A percentile compares a stretch with the other conserved stretches of the same genome.
Evolutionary conservation across 1,140 invertebrate species (phyloP).

Genomic region (Drosophila ohnishii): DNA sequence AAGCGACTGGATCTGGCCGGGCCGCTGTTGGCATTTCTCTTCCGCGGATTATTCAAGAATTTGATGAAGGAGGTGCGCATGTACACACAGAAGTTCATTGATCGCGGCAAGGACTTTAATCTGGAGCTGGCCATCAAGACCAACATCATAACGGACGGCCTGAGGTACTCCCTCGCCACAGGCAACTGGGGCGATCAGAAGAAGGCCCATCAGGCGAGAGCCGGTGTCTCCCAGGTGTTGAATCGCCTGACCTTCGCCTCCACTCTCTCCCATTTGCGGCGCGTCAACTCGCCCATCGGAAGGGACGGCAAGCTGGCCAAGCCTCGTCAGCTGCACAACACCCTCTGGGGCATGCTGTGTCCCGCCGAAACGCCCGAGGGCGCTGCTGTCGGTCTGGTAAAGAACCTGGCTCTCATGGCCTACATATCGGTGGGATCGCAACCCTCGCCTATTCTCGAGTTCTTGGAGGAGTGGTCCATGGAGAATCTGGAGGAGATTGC

Average conservation of each 20-base stretch:
- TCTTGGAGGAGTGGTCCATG: conserved; percentile 99
- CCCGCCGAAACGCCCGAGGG: conserved; percentile 99
- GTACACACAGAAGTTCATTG: conserved; percentile 99
- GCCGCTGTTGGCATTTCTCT: conserved; percentile 97
- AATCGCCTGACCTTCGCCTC: conserved; percentile 98
- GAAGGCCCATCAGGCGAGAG: conserved; percentile 98
- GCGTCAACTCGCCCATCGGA: conserved; percentile 99
- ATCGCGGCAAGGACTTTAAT: conserved; percentile 99
- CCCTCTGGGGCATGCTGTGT: conserved; percentile 99
- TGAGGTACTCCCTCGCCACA: conserved; percentile 98
- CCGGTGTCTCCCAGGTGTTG: conserved; percentile 96
- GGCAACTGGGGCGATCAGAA: conserved; percentile 99
- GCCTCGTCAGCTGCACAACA: conserved; percentile 98
- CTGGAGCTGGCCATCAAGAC: conserved; percentile 98
- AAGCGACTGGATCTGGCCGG: conserved; percentile 98
- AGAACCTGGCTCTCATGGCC: conserved; percentile 99
- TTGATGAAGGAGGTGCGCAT: conserved; percentile 97
- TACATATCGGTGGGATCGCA: conserved; percentile 99
- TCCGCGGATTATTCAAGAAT: conserved; percentile 96
- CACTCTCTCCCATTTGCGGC: conserved; percentile 97
- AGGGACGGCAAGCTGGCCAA: conserved; percentile 99
- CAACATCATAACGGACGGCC: conserved; percentile 98
- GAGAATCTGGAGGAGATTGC: conserved; percentile 99
- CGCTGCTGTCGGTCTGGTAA: conserved; percentile 95
- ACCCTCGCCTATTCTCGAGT: conserved; percentile 98